A percentile compares a stretch with the other conserved stretches of the same genome.
These are phyloP conservation scores for Philotrypesis tridentata DNA, from an alignment of 1,140 invertebrate species.

Conservation along the genomic window DNA sequence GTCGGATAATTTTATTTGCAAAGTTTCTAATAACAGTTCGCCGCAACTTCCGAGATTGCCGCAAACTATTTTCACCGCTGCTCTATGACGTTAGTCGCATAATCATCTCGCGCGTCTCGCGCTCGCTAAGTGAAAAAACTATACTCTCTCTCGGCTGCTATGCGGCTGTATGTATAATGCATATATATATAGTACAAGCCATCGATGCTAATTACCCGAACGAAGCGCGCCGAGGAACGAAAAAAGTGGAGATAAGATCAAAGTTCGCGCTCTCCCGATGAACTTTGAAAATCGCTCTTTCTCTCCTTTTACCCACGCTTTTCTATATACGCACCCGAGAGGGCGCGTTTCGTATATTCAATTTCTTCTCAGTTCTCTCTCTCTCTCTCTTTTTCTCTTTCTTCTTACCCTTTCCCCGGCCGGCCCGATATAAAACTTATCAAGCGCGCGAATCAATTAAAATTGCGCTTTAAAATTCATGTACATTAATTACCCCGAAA, in stretches of 20 bases:
- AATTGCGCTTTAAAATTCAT: constrained; percentile 30
- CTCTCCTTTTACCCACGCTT: too few relatives aligned
- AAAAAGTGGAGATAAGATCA: background rate
- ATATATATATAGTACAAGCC: too few relatives aligned
- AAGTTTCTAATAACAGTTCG: constrained; percentile 17
- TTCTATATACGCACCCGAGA: too few relatives aligned
- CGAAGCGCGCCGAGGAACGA: background rate
- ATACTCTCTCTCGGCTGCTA: too few relatives aligned
- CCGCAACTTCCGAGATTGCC: background rate
- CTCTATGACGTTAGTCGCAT: background rate
- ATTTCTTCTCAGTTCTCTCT: background rate
- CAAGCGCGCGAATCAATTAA: constrained; percentile 21
- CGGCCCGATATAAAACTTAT: background rate
- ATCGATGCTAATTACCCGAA: background rate
- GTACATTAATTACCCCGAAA: constrained; percentile 27
- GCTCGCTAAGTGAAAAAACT: too few relatives aligned
- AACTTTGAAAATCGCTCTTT: background rate
- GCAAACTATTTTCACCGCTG: background rate
- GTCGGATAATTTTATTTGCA: constrained; percentile 12
- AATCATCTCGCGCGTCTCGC: background rate
- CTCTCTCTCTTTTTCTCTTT: background rate
- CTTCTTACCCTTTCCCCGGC: too few relatives aligned
- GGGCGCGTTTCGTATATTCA: background rate
- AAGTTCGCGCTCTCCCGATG: background rate
- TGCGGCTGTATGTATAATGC: too few relatives aligned